phyloP scores from a whole-genome alignment of 2,888 invertebrate genomes.

The Abscondita cerata region DNA sequence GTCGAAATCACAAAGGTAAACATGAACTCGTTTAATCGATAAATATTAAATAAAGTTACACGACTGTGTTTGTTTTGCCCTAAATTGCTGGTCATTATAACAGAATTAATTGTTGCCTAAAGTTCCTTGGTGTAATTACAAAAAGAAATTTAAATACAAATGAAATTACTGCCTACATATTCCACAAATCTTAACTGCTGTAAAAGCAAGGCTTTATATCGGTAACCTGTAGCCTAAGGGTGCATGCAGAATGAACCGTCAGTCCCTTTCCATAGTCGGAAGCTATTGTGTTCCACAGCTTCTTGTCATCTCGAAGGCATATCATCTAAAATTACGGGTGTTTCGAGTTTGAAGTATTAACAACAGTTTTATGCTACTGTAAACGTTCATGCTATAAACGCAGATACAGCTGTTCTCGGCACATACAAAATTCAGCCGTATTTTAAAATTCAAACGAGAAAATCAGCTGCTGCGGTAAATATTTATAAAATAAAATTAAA shows the following conservation, averaged over 20 bases:
- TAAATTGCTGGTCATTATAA: no score
- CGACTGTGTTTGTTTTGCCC: no score
- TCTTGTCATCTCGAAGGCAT: slow-evolving; percentile 37
- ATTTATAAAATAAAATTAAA: no score
- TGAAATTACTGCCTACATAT: slow-evolving; percentile 12
- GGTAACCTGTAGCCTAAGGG: slow-evolving; percentile 41
- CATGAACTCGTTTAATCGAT: no score
- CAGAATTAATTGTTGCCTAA: no score
- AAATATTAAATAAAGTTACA: no score
- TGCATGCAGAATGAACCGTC: slow-evolving; percentile 40
- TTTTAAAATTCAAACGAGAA: no score
- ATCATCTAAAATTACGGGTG: slow-evolving; percentile 32
- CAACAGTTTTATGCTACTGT: slow-evolving; percentile 24
- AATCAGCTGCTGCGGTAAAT: no score
- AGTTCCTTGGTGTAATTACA: no score
- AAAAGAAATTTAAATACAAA: slow-evolving; percentile 1
- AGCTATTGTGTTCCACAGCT: slow-evolving; percentile 33
- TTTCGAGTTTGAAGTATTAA: slow-evolving; percentile 29
- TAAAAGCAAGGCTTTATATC: slow-evolving; percentile 31
- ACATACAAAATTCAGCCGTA: neutral
- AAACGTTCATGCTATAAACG: slow-evolving; percentile 20
- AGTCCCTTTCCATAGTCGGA: slow-evolving; percentile 34
- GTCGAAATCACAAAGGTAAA: no score
- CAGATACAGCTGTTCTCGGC: slow-evolving; percentile 11
- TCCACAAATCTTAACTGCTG: slow-evolving; percentile 19